phyloP scores from a whole-genome alignment of 92 coral and sea anemone genomes.

The Micromussa lordhowensis region DNA sequence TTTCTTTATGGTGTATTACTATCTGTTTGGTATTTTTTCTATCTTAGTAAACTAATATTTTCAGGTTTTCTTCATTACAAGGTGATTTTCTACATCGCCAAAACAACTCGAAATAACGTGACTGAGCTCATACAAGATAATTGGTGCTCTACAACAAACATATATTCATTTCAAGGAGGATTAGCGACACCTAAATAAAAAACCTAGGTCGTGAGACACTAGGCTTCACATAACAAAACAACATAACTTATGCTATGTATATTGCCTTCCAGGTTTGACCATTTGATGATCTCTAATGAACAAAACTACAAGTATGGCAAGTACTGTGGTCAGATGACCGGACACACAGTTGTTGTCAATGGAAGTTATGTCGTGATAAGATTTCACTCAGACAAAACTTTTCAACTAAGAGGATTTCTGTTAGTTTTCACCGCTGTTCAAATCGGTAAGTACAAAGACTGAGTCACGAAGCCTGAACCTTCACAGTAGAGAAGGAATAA shows the following conservation, averaged over 20 bases:
- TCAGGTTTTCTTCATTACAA: no score
- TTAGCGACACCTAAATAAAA: no score
- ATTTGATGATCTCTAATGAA: neutral
- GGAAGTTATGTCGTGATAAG: neutral
- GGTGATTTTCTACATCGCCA: no score
- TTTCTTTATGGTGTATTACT: no score
- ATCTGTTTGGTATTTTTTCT: no score
- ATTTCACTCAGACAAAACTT: neutral
- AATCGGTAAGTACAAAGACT: neutral
- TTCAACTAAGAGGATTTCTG: neutral
- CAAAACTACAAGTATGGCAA: neutral
- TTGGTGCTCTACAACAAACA: no score
- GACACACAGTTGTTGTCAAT: neutral
- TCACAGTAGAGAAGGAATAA: neutral
- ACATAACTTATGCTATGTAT: neutral
- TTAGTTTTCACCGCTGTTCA: neutral
- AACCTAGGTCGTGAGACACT: neutral
- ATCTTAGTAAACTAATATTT: no score
- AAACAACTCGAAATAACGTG: no score
- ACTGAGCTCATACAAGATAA: neutral
- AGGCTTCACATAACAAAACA: neutral
- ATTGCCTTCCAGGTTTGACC: neutral
- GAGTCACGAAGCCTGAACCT: neutral
- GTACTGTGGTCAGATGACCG: slow-evolving; percentile 1
- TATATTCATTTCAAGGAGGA: no score